Evolutionary conservation across 2,113 vertebrate species (phyloP).

Genomic region (Paralichthys olivaceus): DNA sequence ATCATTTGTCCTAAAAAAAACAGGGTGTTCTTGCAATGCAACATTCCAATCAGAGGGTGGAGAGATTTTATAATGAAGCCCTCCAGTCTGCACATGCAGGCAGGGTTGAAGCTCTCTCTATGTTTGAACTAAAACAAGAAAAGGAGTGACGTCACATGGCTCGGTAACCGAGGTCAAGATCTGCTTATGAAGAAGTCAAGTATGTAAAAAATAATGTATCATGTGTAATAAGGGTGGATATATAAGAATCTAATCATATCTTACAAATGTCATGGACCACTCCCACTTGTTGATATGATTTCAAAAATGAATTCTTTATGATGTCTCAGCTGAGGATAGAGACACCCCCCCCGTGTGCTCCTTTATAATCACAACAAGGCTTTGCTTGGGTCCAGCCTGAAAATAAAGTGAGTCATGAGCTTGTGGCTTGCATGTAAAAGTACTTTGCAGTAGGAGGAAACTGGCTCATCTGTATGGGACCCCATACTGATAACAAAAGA

Average conservation of each 20-base stretch:
- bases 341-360: neutral
- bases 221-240: no score
- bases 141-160: neutral
- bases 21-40: neutral
- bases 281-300: no score
- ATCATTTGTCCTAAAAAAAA: neutral
- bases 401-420: constrained; percentile 14
- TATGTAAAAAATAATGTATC: no score
- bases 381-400: neutral
- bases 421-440: constrained; percentile 6
- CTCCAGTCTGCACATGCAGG: constrained; percentile 28
- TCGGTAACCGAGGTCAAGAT: neutral
- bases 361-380: neutral
- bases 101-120: neutral
- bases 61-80: constrained; percentile 3
- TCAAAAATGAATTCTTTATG: no score
- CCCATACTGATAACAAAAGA: neutral
- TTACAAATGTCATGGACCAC: no score
- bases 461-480: constrained; percentile 7
- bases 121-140: neutral
- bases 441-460: constrained; percentile 8
- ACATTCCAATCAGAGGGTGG: constrained; percentile 12
- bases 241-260: no score
- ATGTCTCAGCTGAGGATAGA: neutral
- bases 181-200: no score